Evolutionary conservation across 2,797 vertebrate genomes (phyloP), one percentile per base, ranked within the genome.

Genomic region (Sebastes aleutianus): DNA sequence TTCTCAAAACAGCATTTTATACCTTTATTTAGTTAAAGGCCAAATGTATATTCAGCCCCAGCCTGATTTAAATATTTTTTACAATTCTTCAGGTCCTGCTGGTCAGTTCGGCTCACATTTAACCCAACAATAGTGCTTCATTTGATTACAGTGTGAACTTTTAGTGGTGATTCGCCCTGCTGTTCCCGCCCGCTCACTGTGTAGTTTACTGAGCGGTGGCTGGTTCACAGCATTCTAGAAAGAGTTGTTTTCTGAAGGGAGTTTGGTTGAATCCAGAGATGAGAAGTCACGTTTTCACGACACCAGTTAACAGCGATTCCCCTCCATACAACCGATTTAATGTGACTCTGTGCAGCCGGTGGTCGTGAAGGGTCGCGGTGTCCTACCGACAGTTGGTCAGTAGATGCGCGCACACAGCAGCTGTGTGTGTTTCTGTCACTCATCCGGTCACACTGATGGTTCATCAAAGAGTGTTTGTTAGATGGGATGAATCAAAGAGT

Each of bases 111-210:
- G 59, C 56, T 18, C 22, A 31, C 4, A 39, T 6, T 27, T 5
- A 2, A 4, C 0, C 5, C 2, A 26, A 2, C 14, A 9, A 2
- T 4, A 66, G 27, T 7, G 0, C 1, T 16, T 27, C 8, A 7
- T 43, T 54, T 4, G 0, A 2, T 12, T 1, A 12, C 13, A 32
- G 4, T 1, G 3, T 22, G 0, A 12, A 72, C 47, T 65, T 58
- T 14, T 4, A 22, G n/a, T 14, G 3, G 3, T 5, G 8, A 10
- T 7, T 43, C 27, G 10, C 2, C 0, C 27, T 2, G 32, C 34
- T 20, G 74, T 67, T 85, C 65, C 81, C 78, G 80, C 85, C 73
- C 67, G 56, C 72, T 3, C 53, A 22, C 13, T 1, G n/a, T 66
- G 50, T 53, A n/a, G 1, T 8, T 8, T n/a, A 27, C n/a, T n/a